Conservation (phyloP, 2,113 vertebrate genomes). For the Podarcis cretensis region DNA sequence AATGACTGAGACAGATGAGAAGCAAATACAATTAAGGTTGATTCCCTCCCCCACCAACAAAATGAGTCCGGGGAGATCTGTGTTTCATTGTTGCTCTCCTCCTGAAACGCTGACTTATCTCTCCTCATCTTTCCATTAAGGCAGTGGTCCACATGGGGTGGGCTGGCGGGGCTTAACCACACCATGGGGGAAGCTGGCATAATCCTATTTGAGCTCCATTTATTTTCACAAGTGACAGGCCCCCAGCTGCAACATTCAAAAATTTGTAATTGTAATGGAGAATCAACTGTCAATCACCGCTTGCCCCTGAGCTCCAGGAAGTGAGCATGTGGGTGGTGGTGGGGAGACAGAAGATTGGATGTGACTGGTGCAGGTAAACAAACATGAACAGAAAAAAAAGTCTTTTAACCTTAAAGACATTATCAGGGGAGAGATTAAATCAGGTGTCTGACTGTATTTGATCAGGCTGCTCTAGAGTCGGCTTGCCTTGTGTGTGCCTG, state of each 20-base stretch:
- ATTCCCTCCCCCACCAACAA: constrained; percentile 38
- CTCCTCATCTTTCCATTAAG: constrained; percentile 65
- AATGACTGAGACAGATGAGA: constrained; percentile 66
- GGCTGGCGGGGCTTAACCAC: constrained; percentile 67
- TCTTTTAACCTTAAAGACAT: constrained; percentile 29
- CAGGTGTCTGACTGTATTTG: constrained; percentile 32
- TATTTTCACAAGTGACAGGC: constrained; percentile 58
- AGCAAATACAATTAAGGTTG: constrained; percentile 63
- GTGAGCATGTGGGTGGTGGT: not conserved
- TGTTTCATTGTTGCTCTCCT: constrained; percentile 34
- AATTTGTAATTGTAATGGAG: constrained; percentile 27
- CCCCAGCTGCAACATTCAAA: constrained; percentile 58
- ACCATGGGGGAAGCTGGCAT: constrained; percentile 48
- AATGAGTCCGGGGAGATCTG: constrained; percentile 54
- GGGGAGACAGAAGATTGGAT: constrained; percentile 17
- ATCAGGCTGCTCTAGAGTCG: constrained; percentile 1
- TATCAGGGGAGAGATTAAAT: constrained; percentile 51
- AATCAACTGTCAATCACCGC: not conserved
- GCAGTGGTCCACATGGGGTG: constrained; percentile 65
- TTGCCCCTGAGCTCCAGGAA: constrained; percentile 30
- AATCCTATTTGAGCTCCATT: constrained; percentile 67
- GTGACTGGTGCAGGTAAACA: not conserved
- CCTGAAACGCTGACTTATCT: constrained; percentile 62
- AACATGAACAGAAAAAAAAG: not conserved
- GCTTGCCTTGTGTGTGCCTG: not conserved